Evolutionary conservation across 2,797 vertebrate species (phyloP), one percentile per base, ranked within the genome.

Genomic region (Philypnodon macrostomus): DNA sequence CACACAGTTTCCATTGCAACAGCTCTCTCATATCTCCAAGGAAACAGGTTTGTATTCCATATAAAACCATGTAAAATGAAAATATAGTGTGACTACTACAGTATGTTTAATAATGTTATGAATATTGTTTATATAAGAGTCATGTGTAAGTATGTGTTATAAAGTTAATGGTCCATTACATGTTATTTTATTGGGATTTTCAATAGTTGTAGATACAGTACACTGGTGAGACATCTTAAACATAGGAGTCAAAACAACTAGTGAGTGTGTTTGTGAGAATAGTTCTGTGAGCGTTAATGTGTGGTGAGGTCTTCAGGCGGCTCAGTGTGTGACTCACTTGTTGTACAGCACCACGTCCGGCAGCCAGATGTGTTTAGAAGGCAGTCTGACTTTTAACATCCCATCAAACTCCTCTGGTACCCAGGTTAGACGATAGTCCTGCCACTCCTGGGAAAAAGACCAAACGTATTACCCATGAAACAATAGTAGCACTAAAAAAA

Each of bases 311-410:
- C 27, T 50, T 51, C 12, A 32, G 16, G 1, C 38, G 27, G 45
- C 18, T 7, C 14, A 53, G 34, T 1, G 46, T 21, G 42, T 58
- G 54, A 90, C 93, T 89, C 88, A 98, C 96, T 98, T 98, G 90
- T 98, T 98, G 87, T 98, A 98, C 11, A 98, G 94, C 51, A 98
- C 95, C 31, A 98, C 95, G 13, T 98, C 96, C 2, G 96, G 96
- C 44, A 98, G 92, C 96, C 96, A 98, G 85, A 98, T 98, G 86
- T 98, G 96, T 75, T 96, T 98, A 53, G 96, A 96, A 54, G 95
- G 95, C 69, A 98, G 90, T 7, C 95, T 92, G 62, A 98, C 94
- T 86, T 98, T 98, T 89, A 93, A 73, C 94, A 98, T 98, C 53
- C 95, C 93, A 53, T 97, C 96, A 19, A 96, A 98, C 73, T 98